Percentiles rank a stretch among this genome's conserved stretches.
Conservation (phyloP, 2,113 vertebrate species). For the Nothobranchius furzeri region DNA sequence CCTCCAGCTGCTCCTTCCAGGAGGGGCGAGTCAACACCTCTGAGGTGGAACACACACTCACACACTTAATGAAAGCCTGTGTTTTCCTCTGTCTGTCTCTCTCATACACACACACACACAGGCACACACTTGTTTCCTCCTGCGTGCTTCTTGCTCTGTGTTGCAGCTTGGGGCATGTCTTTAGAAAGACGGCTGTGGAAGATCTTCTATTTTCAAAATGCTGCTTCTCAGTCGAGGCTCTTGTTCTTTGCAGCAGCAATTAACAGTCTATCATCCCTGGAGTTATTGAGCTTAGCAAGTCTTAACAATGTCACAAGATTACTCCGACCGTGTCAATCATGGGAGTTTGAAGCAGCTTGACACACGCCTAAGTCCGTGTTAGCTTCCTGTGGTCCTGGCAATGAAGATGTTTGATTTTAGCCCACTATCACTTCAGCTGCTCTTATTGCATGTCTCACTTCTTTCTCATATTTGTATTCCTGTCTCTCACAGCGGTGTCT, state of each 20-base stretch:
- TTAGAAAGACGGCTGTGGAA: constrained; percentile 54
- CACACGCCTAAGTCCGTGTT: background rate
- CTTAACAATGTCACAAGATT: constrained; percentile 54
- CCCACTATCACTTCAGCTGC: background rate
- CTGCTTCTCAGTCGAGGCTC: constrained; percentile 37
- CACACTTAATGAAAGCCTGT: constrained; percentile 7
- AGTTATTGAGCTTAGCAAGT: constrained; percentile 55
- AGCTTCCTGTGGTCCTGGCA: constrained; percentile 1
- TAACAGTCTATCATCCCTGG: constrained; percentile 62
- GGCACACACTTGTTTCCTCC: constrained; percentile 15
- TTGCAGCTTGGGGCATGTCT: constrained; percentile 52
- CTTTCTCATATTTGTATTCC: background rate
- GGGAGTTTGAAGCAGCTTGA: constrained; percentile 12
- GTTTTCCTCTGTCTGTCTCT: background rate
- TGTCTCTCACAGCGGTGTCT: background rate
- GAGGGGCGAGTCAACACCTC: constrained; percentile 95
- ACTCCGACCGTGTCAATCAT: constrained; percentile 44
- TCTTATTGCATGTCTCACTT: background rate
- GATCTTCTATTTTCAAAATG: constrained; percentile 51
- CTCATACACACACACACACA: background rate
- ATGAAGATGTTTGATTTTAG: background rate
- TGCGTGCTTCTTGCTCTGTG: constrained; percentile 34
- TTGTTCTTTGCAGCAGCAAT: constrained; percentile 56
- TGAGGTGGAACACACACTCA: constrained; percentile 72
- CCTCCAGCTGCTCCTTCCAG: constrained; percentile 97